Evolutionary conservation across 2,888 invertebrate genomes (phyloP).

Genomic region (Zaprionus bogoriensis): DNA sequence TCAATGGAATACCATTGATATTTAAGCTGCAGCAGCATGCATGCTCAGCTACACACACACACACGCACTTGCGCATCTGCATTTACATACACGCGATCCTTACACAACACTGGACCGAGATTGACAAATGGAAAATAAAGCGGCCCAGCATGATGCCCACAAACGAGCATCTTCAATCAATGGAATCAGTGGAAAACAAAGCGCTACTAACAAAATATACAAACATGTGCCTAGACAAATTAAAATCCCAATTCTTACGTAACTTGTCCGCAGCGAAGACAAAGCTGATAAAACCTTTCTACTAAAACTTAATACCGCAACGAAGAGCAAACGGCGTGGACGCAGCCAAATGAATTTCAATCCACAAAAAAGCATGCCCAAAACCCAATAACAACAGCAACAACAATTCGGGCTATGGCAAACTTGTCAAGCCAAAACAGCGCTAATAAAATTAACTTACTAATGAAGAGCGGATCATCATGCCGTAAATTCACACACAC

Average conservation of each 20-base stretch:
- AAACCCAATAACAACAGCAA: background rate
- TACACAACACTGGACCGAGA: constrained; percentile 29
- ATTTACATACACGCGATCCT: background rate
- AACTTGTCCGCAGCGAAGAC: constrained; percentile 20
- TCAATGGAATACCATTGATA: background rate
- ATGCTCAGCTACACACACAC: background rate
- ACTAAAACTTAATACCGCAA: constrained; percentile 36
- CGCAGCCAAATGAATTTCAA: constrained; percentile 20
- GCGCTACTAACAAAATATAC: constrained; percentile 26
- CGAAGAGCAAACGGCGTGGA: constrained; percentile 40
- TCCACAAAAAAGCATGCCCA: constrained; percentile 11
- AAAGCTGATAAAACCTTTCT: constrained; percentile 45
- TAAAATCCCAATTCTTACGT: constrained; percentile 52
- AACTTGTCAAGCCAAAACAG: constrained; percentile 42
- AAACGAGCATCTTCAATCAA: constrained; percentile 28
- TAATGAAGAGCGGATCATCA: constrained; percentile 70
- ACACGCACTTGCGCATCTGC: background rate
- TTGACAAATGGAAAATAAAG: constrained; percentile 18
- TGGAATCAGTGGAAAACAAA: constrained; percentile 40
- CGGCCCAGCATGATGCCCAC: background rate
- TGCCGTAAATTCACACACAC: constrained; percentile 16
- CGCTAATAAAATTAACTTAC: constrained; percentile 71
- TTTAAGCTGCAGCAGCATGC: background rate
- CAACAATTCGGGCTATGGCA: constrained; percentile 24
- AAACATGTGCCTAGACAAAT: constrained; percentile 18